These are phyloP conservation scores for Lapara coniferarum DNA, from an alignment of 2,888 invertebrate genomes.

Conservation along the genomic window DNA sequence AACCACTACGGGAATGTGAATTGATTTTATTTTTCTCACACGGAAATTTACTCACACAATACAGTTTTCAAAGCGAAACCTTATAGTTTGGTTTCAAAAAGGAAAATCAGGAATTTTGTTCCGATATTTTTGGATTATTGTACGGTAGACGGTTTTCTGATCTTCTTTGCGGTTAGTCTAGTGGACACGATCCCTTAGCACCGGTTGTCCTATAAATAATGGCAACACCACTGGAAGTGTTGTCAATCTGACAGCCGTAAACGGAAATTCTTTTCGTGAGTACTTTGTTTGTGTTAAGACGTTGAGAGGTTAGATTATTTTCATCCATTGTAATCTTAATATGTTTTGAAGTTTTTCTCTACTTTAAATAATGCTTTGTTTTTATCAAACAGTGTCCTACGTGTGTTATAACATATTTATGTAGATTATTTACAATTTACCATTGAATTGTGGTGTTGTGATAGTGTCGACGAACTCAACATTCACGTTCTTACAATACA, in stretches of 20 bases:
- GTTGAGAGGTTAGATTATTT: slow-evolving; percentile 76
- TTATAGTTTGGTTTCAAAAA: too few species aligned
- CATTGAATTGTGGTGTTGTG: slow-evolving; percentile 42
- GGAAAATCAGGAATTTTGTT: too few species aligned
- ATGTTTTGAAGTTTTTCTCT: slow-evolving; percentile 9
- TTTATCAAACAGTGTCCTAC: slow-evolving; percentile 23
- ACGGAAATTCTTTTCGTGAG: slow-evolving; percentile 65
- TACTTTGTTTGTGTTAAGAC: slow-evolving; percentile 69
- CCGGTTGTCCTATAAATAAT: neutral
- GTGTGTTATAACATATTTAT: slow-evolving; percentile 33
- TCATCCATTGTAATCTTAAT: slow-evolving; percentile 62
- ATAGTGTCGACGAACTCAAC: slow-evolving; percentile 35
- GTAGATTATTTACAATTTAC: slow-evolving; percentile 33
- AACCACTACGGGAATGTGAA: too few species aligned
- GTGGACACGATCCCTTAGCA: too few species aligned
- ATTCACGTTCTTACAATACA: slow-evolving; percentile 5
- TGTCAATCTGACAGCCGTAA: slow-evolving; percentile 41
- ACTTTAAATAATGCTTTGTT: neutral
- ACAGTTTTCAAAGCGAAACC: too few species aligned
- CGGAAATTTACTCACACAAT: too few species aligned
- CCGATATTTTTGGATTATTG: too few species aligned
- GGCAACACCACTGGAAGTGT: slow-evolving; percentile 21
- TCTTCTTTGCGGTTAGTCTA: too few species aligned
- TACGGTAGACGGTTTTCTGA: too few species aligned
- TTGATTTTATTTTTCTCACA: too few species aligned